phyloP scores from a whole-genome alignment of 2,888 invertebrate species.

The Xestobium rufovillosum region DNA sequence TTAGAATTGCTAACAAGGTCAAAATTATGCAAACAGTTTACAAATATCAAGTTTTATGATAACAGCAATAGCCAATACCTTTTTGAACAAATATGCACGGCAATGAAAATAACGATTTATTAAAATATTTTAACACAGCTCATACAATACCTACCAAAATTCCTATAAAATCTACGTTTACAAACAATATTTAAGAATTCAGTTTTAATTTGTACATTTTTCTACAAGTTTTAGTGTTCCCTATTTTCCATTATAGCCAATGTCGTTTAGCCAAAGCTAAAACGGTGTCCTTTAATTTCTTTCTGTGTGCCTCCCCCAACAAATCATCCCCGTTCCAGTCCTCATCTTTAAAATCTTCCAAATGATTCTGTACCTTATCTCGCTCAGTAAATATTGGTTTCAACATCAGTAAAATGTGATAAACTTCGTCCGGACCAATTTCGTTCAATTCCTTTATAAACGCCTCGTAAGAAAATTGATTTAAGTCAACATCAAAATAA shows the following conservation, averaged over 20 bases:
- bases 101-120: too few species aligned
- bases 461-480: slow-evolving; percentile 39
- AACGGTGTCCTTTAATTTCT: slow-evolving; percentile 37
- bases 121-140: too few species aligned
- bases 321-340: slow-evolving; percentile 38
- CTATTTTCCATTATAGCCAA: slow-evolving; percentile 37
- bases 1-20: too few species aligned
- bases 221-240: too few species aligned
- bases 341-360: slow-evolving; percentile 41
- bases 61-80: too few species aligned
- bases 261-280: slow-evolving; percentile 34
- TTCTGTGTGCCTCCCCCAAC: slow-evolving; percentile 35
- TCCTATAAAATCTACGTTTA: too few species aligned
- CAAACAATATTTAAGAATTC: too few species aligned
- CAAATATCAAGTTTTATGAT: too few species aligned
- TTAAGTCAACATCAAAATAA: slow-evolving; percentile 36
- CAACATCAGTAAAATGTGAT: slow-evolving; percentile 46
- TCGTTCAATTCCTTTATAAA: slow-evolving; percentile 43
- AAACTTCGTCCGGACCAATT: slow-evolving; percentile 42
- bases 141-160: too few species aligned
- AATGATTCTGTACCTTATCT: slow-evolving; percentile 41
- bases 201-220: too few species aligned
- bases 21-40: too few species aligned
- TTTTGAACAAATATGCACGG: too few species aligned
- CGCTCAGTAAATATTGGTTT: slow-evolving; percentile 46